Evolutionary conservation across 2,113 vertebrate species (phyloP), one percentile per base, ranked within the genome.

Genomic region (Hydrochoerus hydrochaeris): DNA sequence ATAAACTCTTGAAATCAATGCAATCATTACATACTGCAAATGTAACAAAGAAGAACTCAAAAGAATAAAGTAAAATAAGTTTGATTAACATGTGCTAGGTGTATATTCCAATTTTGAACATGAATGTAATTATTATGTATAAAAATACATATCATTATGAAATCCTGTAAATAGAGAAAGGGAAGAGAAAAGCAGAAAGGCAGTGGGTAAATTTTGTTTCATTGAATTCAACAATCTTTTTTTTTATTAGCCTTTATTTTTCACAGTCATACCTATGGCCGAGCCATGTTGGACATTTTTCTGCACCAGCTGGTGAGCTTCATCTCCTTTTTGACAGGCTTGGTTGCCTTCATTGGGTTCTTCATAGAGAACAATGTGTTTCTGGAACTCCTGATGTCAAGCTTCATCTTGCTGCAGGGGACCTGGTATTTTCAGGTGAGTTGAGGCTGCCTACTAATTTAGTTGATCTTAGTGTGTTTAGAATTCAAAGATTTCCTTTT

Each of bases 351-450:
- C 92, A 86, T 99, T 95, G 99, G 99, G 98, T 97, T 99, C 80
- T 99, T 99, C 88, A 98, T 99, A 89, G 97, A 98, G 46, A 98
- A 98, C 5, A 99, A 99, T 97, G 96, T 99, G 35, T 95, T 99
- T 22, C 97, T 99, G 87, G 99, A 99, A 97, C 99, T 99, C 95
- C 97, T 99, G 90, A 98, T 99, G 89, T 98, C 98, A 84, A 99
- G 99, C 63, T 98, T 99, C 52, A 98, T 99, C 10, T 81, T 99
- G 75, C 97, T 99, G 91, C 99, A 99, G 91, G 99, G 99, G 30
- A 99, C 98, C 98, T 99, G 99, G 99, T 99, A 99, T 98, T 99
- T 99, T 99, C 99, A 99, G 99, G 99, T 99, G 96, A 89, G 98
- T 98, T 17, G 57, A n/a, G 85, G 11, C 60, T 84, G 94, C 88